Evolutionary conservation across 2,888 invertebrate genomes (phyloP).

Genomic region (Drosophila subsilvestris): DNA sequence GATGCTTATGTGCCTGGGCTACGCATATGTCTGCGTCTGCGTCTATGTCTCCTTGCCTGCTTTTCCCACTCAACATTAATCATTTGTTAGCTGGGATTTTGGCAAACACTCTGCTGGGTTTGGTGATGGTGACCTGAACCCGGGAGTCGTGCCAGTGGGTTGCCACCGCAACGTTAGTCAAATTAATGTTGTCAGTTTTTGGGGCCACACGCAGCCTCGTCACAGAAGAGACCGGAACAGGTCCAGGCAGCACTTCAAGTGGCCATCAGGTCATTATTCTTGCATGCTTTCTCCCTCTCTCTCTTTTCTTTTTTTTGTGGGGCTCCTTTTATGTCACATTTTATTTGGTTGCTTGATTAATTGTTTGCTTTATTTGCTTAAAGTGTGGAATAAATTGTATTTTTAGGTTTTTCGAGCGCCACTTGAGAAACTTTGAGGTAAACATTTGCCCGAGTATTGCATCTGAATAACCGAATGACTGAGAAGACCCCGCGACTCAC

Average conservation of each 20-base stretch:
- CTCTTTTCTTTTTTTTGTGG: constrained; percentile 13
- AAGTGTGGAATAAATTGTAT: constrained; percentile 45
- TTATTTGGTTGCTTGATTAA: constrained; percentile 67
- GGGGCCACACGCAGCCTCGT: neutral
- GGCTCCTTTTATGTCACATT: constrained; percentile 46
- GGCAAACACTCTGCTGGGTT: constrained; percentile 13
- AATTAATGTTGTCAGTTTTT: constrained; percentile 58
- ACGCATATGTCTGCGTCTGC: neutral
- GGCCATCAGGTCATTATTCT: constrained; percentile 51
- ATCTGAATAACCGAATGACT: constrained; percentile 15
- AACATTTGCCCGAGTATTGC: too few species aligned
- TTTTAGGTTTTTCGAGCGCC: constrained; percentile 23
- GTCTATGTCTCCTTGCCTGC: neutral
- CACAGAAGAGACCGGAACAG: neutral
- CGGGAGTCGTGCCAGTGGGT: constrained; percentile 12
- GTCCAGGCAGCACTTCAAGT: constrained; percentile 41
- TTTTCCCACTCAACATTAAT: constrained; percentile 23
- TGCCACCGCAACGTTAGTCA: constrained; percentile 48
- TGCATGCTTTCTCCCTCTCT: constrained; percentile 3
- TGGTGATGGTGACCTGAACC: constrained; percentile 6
- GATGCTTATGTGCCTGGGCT: neutral
- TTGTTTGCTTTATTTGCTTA: constrained; percentile 58
- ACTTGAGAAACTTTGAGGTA: constrained; percentile 27
- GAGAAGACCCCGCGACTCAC: constrained; percentile 6
- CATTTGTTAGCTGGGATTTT: constrained; percentile 43